Evolutionary conservation across 2,113 vertebrate genomes (phyloP), one percentile per base, ranked within the genome.

Genomic region (Grus americana): DNA sequence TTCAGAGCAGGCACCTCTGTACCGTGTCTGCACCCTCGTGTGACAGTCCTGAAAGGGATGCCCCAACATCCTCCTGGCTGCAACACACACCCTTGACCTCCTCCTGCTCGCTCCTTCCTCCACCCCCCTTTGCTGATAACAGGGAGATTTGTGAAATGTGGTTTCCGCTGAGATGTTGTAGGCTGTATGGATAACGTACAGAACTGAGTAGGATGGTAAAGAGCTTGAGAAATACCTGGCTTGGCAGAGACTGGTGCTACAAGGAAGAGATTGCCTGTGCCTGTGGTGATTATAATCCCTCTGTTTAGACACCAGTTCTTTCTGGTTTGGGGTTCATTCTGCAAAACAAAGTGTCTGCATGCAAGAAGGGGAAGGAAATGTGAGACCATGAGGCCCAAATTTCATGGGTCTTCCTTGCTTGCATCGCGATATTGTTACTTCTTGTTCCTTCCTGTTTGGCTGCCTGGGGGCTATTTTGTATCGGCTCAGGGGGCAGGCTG

Each of bases 1-100:
- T 30, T 75, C 36, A 49, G 46, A 76, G 49, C 70, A 85, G 68
- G 49, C 46, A 36, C 22, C 24, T 34, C 38, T 50, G 57, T 46
- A 10, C 12, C 0, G 1, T 2, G 1, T 58, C 75, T 66, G 34
- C 11, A 19, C 15, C 36, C 11, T 73, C 3, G 1, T 0, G 1
- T 68, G 66, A 13, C 5, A 4, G 17, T 81, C 32, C 49, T 70
- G n/a, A 29, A 36, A 10, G 34, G 68, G 62, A 54, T 76, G 40
- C 58, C 86, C 21, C 3, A 2, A 0, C 26, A 49, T 82, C 74
- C 86, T 85, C 54, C 21, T 0, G 0, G 12, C 66, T 91, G 55
- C 57, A 5, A 0, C 29, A 4, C 0, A 2, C 21, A 19, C 15
- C 62, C n/a, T 66, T 70, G 54, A 85, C 91, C 62, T 72, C 52